Evolutionary conservation across 1,140 invertebrate genomes (phyloP).

Genomic region (Schlechtendalia chinensis): DNA sequence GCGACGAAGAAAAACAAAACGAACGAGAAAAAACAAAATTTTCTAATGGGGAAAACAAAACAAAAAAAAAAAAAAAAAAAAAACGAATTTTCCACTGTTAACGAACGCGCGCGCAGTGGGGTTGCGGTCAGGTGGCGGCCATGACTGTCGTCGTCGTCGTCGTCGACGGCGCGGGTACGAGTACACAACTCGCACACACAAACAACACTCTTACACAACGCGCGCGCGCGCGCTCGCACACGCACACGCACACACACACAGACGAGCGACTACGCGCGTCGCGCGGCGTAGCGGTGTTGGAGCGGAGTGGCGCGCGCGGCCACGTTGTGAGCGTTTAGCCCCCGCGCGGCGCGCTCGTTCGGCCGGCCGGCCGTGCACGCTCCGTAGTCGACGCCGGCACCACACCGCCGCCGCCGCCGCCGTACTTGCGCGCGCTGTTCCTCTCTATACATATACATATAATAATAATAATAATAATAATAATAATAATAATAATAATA

Average conservation of each 20-base stretch:
- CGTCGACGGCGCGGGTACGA: slow-evolving; percentile 18
- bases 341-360: neutral
- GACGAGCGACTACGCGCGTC: no score
- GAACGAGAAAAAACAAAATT: neutral
- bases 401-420: neutral
- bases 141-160: slow-evolving; percentile 33
- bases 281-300: neutral
- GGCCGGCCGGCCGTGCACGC: neutral
- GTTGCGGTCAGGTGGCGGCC: slow-evolving; percentile 47
- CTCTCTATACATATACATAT: neutral
- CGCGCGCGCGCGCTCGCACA: neutral
- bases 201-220: no score
- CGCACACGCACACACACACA: no score
- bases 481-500: neutral
- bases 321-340: slow-evolving; percentile 47
- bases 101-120: slow-evolving; percentile 38
- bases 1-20: neutral
- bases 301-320: slow-evolving; percentile 39
- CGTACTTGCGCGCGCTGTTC: neutral
- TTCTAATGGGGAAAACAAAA: no score
- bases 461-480: neutral
- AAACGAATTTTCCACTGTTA: slow-evolving; percentile 2
- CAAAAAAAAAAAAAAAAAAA: no score
- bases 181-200: neutral
- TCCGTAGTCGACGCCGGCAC: neutral